Evolutionary conservation across 2,797 vertebrate genomes (phyloP), one percentile per base, ranked within the genome.

Genomic region (Trichosurus vulpecula): DNA sequence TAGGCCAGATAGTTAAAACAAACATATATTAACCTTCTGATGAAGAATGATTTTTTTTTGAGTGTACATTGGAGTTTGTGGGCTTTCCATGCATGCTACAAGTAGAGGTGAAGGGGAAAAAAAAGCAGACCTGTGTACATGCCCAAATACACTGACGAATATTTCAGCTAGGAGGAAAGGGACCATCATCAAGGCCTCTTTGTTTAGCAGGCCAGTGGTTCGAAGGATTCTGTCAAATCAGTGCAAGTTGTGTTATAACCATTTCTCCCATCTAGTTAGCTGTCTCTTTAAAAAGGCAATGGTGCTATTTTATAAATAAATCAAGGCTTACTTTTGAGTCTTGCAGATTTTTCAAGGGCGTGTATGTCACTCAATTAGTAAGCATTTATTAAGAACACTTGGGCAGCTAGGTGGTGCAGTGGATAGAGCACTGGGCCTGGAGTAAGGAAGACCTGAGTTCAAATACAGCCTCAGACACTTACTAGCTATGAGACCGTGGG

Each of bases 241-340:
- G n/a, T 19, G 94, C 95, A 95, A 53, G 27, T 41, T 41, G 56
- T 54, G 47, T 92, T 41, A 90, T 92, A 57, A 92, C 31, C 31
- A 16, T 2, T 95, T 27, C 51, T 87, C 8, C 47, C 94, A 92
- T 6, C 90, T 92, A 90, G 22, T 94, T 92, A 74, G 92, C 52
- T 22, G 66, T 41, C 54, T 94, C 8, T 4, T 96, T 96, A 92
- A 94, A 94, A 97, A 95, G 30, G 13, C 92, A 95, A 91, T 94
- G 87, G 58, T 90, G 57, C 53, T 95, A 27, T 93, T 41, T 90
- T 96, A 57, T 54, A 93, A 95, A 97, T 52, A 96, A 96, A 92
- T 58, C 74, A 16, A 91, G 30, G 27, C 30, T 96, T 95, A 8
- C 90, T 95, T 91, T 57, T 47, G 57, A 51, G 55, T 91, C 9